Conservation (phyloP, 1,140 invertebrate species). For the Ylistrum balloti region DNA sequence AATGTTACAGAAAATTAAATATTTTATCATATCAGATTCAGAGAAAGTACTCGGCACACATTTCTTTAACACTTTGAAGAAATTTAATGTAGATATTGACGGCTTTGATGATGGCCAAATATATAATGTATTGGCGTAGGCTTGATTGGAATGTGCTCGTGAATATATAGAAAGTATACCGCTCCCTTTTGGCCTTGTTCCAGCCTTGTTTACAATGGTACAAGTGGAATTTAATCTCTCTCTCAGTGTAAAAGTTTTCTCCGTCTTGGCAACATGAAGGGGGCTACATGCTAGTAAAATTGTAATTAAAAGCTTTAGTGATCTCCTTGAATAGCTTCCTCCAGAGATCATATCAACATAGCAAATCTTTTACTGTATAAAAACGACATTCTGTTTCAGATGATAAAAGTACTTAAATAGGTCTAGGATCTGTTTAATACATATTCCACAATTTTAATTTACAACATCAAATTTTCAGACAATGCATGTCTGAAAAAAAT, state of each 20-base stretch:
- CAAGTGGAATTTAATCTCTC: conserved; percentile 9
- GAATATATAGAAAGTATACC: not conserved
- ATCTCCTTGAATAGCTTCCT: not conserved
- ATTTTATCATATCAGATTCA: not conserved
- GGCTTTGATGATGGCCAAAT: not conserved
- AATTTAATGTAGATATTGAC: not conserved
- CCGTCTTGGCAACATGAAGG: not conserved
- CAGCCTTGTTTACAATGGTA: not conserved
- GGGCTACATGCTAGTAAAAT: not conserved
- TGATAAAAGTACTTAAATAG: no score
- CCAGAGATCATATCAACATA: not conserved
- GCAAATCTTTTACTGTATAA: no score
- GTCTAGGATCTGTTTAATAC: no score
- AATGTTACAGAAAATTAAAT: not conserved
- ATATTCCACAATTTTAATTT: no score
- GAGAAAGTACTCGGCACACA: not conserved
- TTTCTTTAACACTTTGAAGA: not conserved
- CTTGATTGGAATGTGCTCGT: not conserved
- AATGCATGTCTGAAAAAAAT: no score
- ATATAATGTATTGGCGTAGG: not conserved
- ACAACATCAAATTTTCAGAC: no score
- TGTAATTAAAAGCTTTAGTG: not conserved
- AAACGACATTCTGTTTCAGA: no score
- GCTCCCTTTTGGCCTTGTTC: not conserved
- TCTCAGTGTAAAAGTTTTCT: not conserved